phyloP scores from a whole-genome alignment of 2,888 invertebrate species.

The Ernsta delagoae region DNA sequence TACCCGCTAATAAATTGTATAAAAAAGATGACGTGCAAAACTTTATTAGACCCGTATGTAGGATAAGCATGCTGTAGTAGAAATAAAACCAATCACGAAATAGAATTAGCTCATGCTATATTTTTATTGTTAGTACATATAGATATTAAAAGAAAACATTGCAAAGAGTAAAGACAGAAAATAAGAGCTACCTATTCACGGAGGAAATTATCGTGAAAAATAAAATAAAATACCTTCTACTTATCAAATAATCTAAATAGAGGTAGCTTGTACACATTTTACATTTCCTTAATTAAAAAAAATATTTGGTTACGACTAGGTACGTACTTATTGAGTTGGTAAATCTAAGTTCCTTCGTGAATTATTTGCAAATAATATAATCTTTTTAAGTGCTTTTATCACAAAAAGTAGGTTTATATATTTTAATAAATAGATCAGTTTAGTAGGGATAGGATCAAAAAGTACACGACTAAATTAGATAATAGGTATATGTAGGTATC shows the following conservation, averaged over 20 bases:
- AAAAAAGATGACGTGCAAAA: conserved; percentile 39
- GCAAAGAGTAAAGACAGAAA: conserved; percentile 74
- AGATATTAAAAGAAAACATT: conserved; percentile 74
- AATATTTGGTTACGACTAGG: too few relatives aligned
- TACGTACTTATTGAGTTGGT: too few relatives aligned
- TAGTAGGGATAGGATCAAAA: too few relatives aligned
- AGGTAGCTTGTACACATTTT: too few relatives aligned
- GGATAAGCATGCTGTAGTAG: conserved; percentile 61
- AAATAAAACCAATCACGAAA: conserved; percentile 49
- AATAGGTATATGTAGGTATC: too few relatives aligned
- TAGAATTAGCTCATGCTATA: conserved; percentile 54
- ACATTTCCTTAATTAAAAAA: too few relatives aligned
- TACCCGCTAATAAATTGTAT: conserved; percentile 45
- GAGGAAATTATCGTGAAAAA: conserved; percentile 38
- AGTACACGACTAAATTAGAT: too few relatives aligned
- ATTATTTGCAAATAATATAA: too few relatives aligned
- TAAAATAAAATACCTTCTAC: background rate
- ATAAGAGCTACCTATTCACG: conserved; percentile 45
- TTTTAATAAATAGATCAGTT: too few relatives aligned
- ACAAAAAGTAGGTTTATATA: too few relatives aligned
- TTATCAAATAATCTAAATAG: background rate
- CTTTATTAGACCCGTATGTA: conserved; percentile 23
- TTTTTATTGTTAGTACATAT: conserved; percentile 49
- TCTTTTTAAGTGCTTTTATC: too few relatives aligned
- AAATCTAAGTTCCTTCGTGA: too few relatives aligned